Evolutionary conservation across 2,797 vertebrate species (phyloP).

Genomic region (Columba guinea): DNA sequence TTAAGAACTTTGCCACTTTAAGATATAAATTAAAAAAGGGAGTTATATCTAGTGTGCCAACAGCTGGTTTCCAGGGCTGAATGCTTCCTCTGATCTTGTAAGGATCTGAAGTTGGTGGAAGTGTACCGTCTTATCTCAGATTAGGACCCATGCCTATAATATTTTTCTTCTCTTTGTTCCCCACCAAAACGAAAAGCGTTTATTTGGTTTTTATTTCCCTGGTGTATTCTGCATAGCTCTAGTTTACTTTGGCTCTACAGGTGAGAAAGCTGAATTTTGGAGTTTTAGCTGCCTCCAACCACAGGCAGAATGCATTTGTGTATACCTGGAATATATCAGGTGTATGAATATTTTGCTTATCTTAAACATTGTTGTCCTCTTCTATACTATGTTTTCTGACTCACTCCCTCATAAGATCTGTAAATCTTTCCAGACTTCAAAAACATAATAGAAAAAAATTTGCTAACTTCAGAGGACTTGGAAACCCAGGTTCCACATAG

Average conservation of each 20-base stretch:
- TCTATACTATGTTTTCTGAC: not conserved
- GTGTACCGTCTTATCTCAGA: not conserved
- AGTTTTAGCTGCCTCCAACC: not conserved
- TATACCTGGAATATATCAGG: not conserved
- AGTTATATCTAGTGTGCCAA: fast-evolving
- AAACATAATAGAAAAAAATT: not conserved
- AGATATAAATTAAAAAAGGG: not conserved
- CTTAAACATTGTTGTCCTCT: not conserved
- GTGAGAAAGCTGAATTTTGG: not conserved
- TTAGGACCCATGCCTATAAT: not conserved
- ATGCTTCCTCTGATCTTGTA: not conserved
- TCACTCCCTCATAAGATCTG: not conserved
- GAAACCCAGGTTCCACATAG: fast-evolving
- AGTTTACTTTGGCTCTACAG: not conserved
- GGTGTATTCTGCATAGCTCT: not conserved
- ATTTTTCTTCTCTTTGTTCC: not conserved
- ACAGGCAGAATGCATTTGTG: not conserved
- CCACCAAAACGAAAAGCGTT: not conserved
- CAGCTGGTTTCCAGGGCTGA: not conserved
- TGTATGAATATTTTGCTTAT: not conserved
- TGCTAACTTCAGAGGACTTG: not conserved
- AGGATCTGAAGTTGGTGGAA: not conserved
- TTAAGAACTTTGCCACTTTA: not conserved
- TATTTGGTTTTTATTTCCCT: not conserved
- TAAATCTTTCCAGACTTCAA: not conserved